Base-by-base conservation (phyloP, 1,140 invertebrate genomes). In the Stratiolaelaps scimitus region DNA sequence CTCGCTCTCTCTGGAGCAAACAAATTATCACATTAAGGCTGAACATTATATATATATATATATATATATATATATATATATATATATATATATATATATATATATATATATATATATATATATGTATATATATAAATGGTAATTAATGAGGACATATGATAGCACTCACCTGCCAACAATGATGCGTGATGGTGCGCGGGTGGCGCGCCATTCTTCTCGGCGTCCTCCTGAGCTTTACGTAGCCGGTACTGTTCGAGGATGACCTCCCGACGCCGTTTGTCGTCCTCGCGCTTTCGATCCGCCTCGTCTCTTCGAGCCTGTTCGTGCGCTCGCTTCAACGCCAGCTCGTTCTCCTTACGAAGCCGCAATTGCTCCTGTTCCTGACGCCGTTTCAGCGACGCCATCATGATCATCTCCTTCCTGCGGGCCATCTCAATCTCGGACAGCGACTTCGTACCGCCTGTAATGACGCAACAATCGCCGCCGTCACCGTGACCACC, bases 201-300 rank as follows among this genome's bases (percentile, higher is more conserved):
- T 15, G 53, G 53, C 53, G 53, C 1, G 66, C 70, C 13, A 64
- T 68, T 30, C 65, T 72, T 66, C 73, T 92, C 88, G 46, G 87
- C 87, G 79, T 93, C 89, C 76, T 92, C 88, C 65, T 88, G 84
- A 46, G 87, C 86, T 78, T 97, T 97, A 73, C 94, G 91, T 70
- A 94, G 81, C 77, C 92, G 89, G 78, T 97, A 90, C 74, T 92
- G 86, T 74, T 94, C 89, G 69, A 95, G 81, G 75, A 97, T 97
- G 67, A 81, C 81, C 68, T 90, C 85, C 67, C 92, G 78, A 70
- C 89, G 80, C 43, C 84, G 81, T 72, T 85, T 84, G 74, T 96
- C 92, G 73, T 96, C 91, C 70, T 90, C 87, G 75, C 92, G 92
- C 73, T 92, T 90, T 60, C 84, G 81, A 45, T 82, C 79, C 70